Evolutionary conservation across 1,140 invertebrate genomes (phyloP).

Genomic region (Amphibalanus amphitrite): DNA sequence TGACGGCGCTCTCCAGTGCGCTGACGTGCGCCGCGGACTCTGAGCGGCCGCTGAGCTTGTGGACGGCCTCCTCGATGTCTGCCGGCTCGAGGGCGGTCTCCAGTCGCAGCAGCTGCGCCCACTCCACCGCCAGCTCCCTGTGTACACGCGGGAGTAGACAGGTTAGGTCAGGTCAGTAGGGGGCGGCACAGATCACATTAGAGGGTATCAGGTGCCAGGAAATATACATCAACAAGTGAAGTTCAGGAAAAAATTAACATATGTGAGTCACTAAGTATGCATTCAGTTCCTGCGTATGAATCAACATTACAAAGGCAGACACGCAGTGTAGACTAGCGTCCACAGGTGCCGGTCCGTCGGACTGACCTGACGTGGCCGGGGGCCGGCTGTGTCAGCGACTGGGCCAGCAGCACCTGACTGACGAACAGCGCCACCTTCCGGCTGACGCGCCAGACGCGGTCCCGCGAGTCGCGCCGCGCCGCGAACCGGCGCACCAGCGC

Average conservation of each 20-base stretch:
- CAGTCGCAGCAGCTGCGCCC: not conserved
- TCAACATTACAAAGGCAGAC: too few species aligned
- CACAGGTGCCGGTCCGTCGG: too few species aligned
- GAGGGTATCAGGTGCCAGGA: too few species aligned
- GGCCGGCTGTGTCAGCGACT: not conserved
- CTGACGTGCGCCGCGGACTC: not conserved
- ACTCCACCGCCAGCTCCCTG: not conserved
- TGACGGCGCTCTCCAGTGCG: not conserved
- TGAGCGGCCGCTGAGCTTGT: not conserved
- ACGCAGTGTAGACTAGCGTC: too few species aligned
- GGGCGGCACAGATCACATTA: too few species aligned
- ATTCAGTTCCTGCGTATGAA: too few species aligned
- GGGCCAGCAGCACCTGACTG: not conserved
- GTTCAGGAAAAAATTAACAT: too few species aligned
- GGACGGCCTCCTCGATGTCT: not conserved
- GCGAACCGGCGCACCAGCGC: not conserved
- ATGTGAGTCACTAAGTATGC: too few species aligned
- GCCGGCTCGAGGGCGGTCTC: not conserved
- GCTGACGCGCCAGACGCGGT: not conserved
- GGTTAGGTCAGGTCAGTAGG: too few species aligned
- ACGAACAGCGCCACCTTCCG: not conserved
- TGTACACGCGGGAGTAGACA: too few species aligned
- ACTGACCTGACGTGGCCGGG: not conserved
- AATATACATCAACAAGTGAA: too few species aligned
- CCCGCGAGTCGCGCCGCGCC: not conserved